These are phyloP conservation scores for rabbit (Oryctolagus cuniculus) DNA, from an alignment of 2,113 vertebrate species.

Conservation along the genomic window DNA sequence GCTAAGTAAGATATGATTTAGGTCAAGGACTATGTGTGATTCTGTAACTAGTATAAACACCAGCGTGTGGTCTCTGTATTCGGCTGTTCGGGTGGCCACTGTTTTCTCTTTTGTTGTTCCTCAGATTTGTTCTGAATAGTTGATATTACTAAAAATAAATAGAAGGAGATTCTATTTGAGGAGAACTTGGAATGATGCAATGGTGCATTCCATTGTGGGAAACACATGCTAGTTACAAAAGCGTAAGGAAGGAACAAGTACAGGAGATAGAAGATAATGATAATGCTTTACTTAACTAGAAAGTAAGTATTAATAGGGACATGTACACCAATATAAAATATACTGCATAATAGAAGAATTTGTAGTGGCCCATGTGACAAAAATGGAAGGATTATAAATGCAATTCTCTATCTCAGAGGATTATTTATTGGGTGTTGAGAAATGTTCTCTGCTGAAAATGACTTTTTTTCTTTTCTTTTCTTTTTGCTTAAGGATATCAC, in stretches of 20 bases:
- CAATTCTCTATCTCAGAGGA: background rate
- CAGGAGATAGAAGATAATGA: background rate
- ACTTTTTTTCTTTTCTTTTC: background rate
- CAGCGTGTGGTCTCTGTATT: background rate
- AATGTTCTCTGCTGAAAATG: background rate
- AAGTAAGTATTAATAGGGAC: background rate
- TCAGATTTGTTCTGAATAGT: background rate
- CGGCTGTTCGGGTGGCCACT: background rate
- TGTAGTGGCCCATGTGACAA: background rate
- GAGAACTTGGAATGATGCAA: background rate
- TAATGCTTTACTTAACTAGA: background rate
- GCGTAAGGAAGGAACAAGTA: background rate
- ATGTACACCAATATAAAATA: background rate
- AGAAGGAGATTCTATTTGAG: background rate
- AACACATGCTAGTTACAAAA: background rate
- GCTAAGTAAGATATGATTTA: background rate
- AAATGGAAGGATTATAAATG: background rate
- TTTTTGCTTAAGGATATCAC: constrained; percentile 19
- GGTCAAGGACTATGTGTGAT: background rate
- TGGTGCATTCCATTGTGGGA: background rate
- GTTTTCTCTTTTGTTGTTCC: background rate
- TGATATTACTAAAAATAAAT: background rate
- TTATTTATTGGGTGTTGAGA: background rate
- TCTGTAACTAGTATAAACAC: background rate
- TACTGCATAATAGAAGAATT: background rate